Evolutionary conservation across 1,140 invertebrate species (phyloP).

Genomic region (Plectrocnemia conspersa): DNA sequence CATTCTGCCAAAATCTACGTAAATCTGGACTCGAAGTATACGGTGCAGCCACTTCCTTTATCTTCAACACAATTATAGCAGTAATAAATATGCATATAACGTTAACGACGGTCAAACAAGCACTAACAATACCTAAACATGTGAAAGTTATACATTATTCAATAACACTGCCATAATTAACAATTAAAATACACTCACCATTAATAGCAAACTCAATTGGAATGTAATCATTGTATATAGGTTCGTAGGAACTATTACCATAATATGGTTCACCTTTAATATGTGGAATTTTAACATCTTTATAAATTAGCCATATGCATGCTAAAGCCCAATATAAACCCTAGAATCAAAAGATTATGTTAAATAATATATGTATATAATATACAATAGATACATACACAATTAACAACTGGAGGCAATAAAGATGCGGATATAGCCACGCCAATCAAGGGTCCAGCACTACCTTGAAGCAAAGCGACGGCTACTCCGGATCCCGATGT

Average conservation of each 20-base stretch:
- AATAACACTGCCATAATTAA: neutral
- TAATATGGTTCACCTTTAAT: conserved; percentile 61
- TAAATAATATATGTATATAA: neutral
- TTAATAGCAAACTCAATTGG: conserved; percentile 72
- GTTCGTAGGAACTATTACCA: conserved; percentile 58
- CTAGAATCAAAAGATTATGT: conserved; percentile 45
- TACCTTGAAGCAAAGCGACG: conserved; percentile 78
- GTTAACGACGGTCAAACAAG: conserved; percentile 75
- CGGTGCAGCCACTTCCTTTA: conserved; percentile 81
- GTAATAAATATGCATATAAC: conserved; percentile 81
- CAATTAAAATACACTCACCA: conserved; percentile 40
- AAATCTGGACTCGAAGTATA: conserved; percentile 69
- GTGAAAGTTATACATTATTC: conserved; percentile 2
- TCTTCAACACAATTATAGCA: conserved; percentile 76
- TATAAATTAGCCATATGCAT: conserved; percentile 65
- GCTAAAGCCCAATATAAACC: conserved; percentile 71
- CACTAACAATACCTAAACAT: conserved; percentile 62
- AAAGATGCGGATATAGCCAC: conserved; percentile 86
- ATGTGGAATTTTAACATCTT: conserved; percentile 63
- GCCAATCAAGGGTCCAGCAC: conserved; percentile 78
- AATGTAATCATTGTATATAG: conserved; percentile 65
- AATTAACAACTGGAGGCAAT: conserved; percentile 82
- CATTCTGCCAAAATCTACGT: conserved; percentile 74
- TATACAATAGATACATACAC: conserved; percentile 54
- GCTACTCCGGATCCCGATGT: conserved; percentile 76